Evolutionary conservation across 2,113 vertebrate genomes (phyloP), one percentile per base, ranked within the genome.

Genomic region (Pipa parva): DNA sequence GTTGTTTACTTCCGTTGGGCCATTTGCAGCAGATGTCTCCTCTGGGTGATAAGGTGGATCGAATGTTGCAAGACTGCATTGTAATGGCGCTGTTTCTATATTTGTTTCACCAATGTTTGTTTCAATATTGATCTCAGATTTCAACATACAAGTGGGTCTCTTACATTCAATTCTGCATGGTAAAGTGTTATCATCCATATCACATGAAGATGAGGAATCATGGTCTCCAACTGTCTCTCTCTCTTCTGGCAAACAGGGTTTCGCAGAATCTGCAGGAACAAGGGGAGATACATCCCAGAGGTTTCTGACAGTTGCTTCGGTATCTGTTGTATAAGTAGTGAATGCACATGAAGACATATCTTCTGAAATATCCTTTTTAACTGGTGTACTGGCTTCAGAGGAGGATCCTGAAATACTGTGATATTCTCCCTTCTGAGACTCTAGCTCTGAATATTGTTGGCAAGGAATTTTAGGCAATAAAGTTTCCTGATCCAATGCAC

Each of bases 1-100:
- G 51, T 79, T 74, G 76, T 83, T 87, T 74, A 89, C 85, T 75
- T 96, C 92, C 18, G 86, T 86, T 13, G 90, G 90, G 21, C 92
- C 90, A 7, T 95, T 97, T 68, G 87, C 74, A 56, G 87, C 75
- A 12, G 87, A 88, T 21, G 73, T 68, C 3, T 63, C 63, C 58
- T 84, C 68, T 1, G 77, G 80, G 9, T 79, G 67, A 8, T 61
- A 74, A 3, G 77, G 63, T 72, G 81, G 68, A 71, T 89, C 88
- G 24, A 84, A 80, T 13, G 82, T 75, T 6, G 88, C 46, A 21
- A 82, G 79, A 71, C 88, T 83, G 10, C 90, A 80, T 17, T 85
- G 72, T 3, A 55, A 49, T 11, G 78, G 48, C 71, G 59, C 4
- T 17, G 65, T 48, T 26, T 63, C 57, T 25, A 49, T 63, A 59